A percentile compares a stretch with the other conserved stretches of the same genome.
Evolutionary conservation across 2,888 invertebrate species (phyloP).

Genomic region (Patella depressa): DNA sequence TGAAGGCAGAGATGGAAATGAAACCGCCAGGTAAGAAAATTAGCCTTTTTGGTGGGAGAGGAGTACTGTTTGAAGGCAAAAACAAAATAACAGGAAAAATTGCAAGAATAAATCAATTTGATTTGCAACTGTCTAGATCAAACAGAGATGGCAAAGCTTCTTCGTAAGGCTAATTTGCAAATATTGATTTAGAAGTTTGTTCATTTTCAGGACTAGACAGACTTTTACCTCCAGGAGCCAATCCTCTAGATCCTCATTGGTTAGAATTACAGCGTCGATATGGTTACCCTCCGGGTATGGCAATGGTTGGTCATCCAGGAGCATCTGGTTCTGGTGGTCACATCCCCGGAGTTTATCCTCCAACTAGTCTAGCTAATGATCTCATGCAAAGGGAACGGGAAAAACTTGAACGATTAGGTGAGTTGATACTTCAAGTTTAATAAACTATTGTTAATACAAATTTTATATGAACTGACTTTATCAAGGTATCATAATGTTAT

Average conservation of each 20-base stretch:
- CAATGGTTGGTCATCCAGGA: conserved; percentile 67
- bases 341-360: conserved; percentile 70
- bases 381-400: conserved; percentile 88
- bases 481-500: no score
- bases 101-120: no score
- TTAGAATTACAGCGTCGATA: conserved; percentile 83
- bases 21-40: conserved; percentile 69
- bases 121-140: no score
- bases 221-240: conserved; percentile 58
- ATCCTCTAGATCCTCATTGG: conserved; percentile 77
- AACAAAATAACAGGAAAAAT: no score
- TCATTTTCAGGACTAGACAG: conserved; percentile 59
- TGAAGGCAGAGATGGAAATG: conserved; percentile 87
- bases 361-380: conserved; percentile 78
- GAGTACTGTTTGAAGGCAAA: no score
- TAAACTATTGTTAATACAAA: no score
- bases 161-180: background rate
- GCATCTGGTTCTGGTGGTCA: conserved; percentile 73
- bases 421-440: conserved; percentile 18
- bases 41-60: no score
- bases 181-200: background rate
- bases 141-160: no score
- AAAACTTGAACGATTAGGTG: conserved; percentile 79
- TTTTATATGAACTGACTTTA: no score
- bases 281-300: conserved; percentile 62